phyloP scores from a whole-genome alignment of 2,113 vertebrate species.

The Daphoenositta chrysoptera region DNA sequence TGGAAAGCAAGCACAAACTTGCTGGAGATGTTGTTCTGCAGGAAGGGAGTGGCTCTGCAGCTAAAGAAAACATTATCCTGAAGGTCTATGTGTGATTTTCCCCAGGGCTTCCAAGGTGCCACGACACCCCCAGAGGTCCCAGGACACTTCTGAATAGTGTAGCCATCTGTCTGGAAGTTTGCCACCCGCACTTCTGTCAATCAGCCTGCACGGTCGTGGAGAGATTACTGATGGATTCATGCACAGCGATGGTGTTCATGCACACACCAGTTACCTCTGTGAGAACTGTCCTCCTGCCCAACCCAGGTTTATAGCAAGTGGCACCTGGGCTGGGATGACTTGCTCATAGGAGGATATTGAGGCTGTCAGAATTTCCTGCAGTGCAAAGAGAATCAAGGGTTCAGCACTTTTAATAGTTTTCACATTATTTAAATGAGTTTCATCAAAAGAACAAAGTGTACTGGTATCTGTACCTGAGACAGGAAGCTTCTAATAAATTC shows the following conservation, averaged over 20 bases:
- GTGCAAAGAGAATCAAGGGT: background rate
- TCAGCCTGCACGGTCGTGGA: background rate
- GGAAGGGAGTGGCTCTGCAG: background rate
- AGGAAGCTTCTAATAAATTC: background rate
- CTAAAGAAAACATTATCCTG: background rate
- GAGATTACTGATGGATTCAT: background rate
- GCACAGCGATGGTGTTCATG: accelerated
- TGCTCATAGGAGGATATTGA: background rate
- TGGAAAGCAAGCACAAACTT: background rate
- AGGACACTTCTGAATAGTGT: background rate
- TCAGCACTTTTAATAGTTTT: background rate
- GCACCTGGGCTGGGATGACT: background rate
- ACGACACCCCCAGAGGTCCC: accelerated
- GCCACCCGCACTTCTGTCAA: background rate
- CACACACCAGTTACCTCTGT: background rate
- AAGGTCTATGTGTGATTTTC: background rate
- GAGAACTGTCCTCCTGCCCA: background rate
- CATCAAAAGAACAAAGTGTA: background rate
- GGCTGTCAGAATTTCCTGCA: background rate
- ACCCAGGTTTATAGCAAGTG: background rate
- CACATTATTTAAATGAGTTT: background rate
- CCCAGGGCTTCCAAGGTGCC: background rate
- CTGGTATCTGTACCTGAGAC: background rate
- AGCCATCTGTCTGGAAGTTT: background rate
- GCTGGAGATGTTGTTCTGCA: background rate